Evolutionary conservation across 2,888 invertebrate species (phyloP).

Genomic region (Rhagonycha lutea): DNA sequence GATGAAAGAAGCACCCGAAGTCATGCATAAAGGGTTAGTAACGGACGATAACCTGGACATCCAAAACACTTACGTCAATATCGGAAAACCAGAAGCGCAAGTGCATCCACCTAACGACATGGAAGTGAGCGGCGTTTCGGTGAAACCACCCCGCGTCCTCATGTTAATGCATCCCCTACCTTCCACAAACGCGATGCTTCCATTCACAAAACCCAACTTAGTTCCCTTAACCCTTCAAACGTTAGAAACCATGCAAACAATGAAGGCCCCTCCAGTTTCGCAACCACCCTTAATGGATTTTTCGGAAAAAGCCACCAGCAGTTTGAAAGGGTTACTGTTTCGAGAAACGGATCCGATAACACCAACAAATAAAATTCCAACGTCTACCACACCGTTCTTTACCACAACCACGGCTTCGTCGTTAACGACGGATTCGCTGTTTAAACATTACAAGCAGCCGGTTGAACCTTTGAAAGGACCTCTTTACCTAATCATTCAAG

Average conservation of each 20-base stretch:
- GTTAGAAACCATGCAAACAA: constrained; percentile 63
- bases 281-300: constrained; percentile 22
- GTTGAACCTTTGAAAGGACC: constrained; percentile 64
- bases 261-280: constrained; percentile 61
- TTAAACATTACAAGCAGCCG: constrained; percentile 66
- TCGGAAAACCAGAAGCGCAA: constrained; percentile 55
- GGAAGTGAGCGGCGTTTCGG: constrained; percentile 37
- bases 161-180: constrained; percentile 15
- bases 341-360: constrained; percentile 39
- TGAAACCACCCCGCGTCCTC: constrained; percentile 31
- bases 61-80: constrained; percentile 54
- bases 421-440: constrained; percentile 64
- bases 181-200: background rate
- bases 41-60: constrained; percentile 52
- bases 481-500: constrained; percentile 80
- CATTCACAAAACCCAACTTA: constrained; percentile 27
- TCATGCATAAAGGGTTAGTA: constrained; percentile 54
- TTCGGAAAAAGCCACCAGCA: constrained; percentile 26
- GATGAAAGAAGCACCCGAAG: constrained; percentile 35
- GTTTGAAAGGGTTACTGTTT: constrained; percentile 34
- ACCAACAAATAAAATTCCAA: constrained; percentile 34
- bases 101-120: constrained; percentile 47
- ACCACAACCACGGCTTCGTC: constrained; percentile 56
- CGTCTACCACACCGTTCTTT: constrained; percentile 25
- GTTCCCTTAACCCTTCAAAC: constrained; percentile 45